Base-by-base conservation (phyloP, 2,113 vertebrate genomes). In the Agapornis roseicollis region DNA sequence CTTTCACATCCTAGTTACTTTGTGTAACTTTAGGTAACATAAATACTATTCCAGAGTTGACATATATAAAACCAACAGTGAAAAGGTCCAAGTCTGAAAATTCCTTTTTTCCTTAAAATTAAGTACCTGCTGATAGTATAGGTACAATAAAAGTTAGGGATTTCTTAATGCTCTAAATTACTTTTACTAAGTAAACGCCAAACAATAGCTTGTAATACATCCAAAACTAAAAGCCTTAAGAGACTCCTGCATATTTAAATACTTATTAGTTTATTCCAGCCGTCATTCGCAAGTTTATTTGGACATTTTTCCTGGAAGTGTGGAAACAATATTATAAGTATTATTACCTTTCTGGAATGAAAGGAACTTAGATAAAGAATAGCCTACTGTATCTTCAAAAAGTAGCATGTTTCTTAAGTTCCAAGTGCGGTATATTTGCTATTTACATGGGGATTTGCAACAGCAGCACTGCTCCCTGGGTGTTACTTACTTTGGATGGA, bases 381-480 rank as follows among this genome's bases (percentile, higher is more conserved):
- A 65, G 80, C 50, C 88, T 93, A 96, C 91, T 95, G 90, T 92
- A 88, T 90, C 96, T 87, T n/a, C 69, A 50, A 95, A 94, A 97
- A 96, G 86, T 88, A 63, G 89, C 94, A 79, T 88, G 53, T 77
- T 56, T 92, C 65, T 92, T 94, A 72, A 89, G 72, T 70, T 90
- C 81, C 91, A 91, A 86, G 61, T 27, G 85, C 37, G 82, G 87
- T 91, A 93, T 92, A 94, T 94, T 89, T 97, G 95, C 92, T 94
- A 97, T 97, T 98, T 97, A 96, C 96, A 93, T 42, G 96, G 95
- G 94, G 97, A 97, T 98, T 98, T 96, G 84, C 61, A 93, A 84
- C 52, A 85, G 79, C 28, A 1, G 72, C 80, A 41, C 68, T 25
- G 90, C 80, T 95, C 93, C 64, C 93, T 81, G 93, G 91, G 95